Base-by-base conservation (phyloP, 1,140 invertebrate species). In the Eubasilissa regina region DNA sequence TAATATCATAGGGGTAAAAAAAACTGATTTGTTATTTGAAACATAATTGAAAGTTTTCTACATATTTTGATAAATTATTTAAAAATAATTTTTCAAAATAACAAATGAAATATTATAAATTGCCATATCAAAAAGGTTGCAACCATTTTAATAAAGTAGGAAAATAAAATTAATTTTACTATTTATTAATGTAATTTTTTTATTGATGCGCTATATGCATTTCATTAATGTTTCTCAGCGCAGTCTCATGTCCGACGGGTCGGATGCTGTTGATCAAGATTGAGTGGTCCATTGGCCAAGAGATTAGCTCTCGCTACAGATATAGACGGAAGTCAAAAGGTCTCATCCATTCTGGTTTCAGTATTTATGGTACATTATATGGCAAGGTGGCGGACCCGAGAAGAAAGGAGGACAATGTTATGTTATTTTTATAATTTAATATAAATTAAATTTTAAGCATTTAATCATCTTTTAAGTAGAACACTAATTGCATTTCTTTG, bases 221-320 rank as follows among this genome's bases (percentile, higher is more conserved):
- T 55, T 55, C 53, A 13, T 55, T 6, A 7, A 6, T 55, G 11
- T 12, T 17, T 7, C 53, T 17, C 12, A 55, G 8, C 17, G 8
- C 8, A 15, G 17, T 55, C n/a, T 55, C 53, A 55, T 13, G 53
- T 55, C 53, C n/a, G 53, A 15, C 53, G 53, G 58, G 43, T 45
- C 58, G 25, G 44, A 66, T 44, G 62, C 13, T 66, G 6, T 15
- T 17, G 35, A 81, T 81, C 75, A 75, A 81, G 80, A 81, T 81
- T 75, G 80, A 81, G 48, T 68, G 76, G 70, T 56, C 76, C 70
- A 55, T 81, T 78, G 75, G 48, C 48, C 56, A 74, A 80, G 48
- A 76, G 75, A 80, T 80, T 80, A 80, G 51, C 73, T 80, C 64
- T 66, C 51, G 55, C 58, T 45, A 13, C 73, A 66, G 60, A 64